A percentile compares a stretch with the other conserved stretches of the same genome.
Evolutionary conservation across 23 tunicate species (phyloP).

Genomic region (Trididemnum nubilum): DNA sequence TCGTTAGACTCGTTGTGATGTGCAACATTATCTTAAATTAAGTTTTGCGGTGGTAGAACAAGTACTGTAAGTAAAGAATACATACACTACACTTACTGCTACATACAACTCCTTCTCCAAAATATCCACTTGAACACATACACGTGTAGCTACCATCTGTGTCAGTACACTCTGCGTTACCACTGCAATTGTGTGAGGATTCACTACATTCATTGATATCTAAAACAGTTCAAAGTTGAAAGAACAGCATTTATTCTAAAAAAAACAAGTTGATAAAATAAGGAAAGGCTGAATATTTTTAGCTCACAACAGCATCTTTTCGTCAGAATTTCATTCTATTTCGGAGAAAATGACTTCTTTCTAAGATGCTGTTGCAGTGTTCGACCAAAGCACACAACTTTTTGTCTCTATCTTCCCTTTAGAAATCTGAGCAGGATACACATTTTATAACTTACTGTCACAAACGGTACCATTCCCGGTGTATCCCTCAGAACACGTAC

Average conservation of each 20-base stretch:
- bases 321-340: too few relatives aligned
- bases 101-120: not conserved
- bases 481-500: not conserved
- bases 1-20: not conserved
- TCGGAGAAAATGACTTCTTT: too few relatives aligned
- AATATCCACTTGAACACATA: not conserved
- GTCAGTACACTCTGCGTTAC: not conserved
- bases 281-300: too few relatives aligned
- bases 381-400: too few relatives aligned
- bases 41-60: not conserved
- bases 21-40: not conserved
- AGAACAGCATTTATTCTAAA: too few relatives aligned
- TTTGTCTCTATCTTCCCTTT: too few relatives aligned
- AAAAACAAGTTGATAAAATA: too few relatives aligned
- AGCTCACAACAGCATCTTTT: too few relatives aligned
- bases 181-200: not conserved
- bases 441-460: not conserved
- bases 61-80: not conserved
- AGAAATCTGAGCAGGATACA: too few relatives aligned
- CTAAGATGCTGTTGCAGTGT: too few relatives aligned
- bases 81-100: not conserved
- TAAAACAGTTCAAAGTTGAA: too few relatives aligned
- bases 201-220: not conserved
- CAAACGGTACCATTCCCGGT: not conserved
- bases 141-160: not conserved